A percentile compares a stretch with the other conserved stretches of the same genome.
phyloP scores from a whole-genome alignment of 2,113 vertebrate species.

The Malurus melanocephalus region DNA sequence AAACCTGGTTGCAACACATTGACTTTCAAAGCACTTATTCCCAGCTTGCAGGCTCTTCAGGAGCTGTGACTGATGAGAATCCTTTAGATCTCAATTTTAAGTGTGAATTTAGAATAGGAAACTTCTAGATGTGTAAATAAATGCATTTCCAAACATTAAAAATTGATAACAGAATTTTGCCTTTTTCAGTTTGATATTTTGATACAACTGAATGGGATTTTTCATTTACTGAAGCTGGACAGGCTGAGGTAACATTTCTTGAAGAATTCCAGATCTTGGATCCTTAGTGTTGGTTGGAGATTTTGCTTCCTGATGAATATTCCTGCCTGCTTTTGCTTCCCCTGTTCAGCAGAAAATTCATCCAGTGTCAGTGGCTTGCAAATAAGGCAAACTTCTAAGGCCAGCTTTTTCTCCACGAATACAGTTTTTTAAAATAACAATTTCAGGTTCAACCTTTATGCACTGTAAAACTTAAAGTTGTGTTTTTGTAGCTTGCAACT shows the following conservation, averaged over 20 bases:
- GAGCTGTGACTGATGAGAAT: not conserved
- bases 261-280: not conserved
- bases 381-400: rapidly evolving
- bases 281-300: not conserved
- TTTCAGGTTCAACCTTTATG: not conserved
- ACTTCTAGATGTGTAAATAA: not conserved
- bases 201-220: not conserved
- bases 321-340: rapidly evolving
- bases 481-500: not conserved
- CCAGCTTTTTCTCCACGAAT: not conserved
- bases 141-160: not conserved
- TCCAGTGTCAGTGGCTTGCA: not conserved
- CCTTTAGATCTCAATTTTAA: not conserved
- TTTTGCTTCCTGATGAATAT: not conserved
- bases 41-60: not conserved
- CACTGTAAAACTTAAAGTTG: not conserved
- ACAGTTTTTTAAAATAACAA: not conserved
- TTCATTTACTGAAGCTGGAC: not conserved
- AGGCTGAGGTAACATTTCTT: not conserved
- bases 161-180: not conserved
- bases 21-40: not conserved
- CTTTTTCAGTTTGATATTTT: not conserved
- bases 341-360: not conserved
- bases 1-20: not conserved
- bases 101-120: not conserved